Conservation (phyloP, 2,797 vertebrate genomes). For the Podarcis lilfordi region DNA sequence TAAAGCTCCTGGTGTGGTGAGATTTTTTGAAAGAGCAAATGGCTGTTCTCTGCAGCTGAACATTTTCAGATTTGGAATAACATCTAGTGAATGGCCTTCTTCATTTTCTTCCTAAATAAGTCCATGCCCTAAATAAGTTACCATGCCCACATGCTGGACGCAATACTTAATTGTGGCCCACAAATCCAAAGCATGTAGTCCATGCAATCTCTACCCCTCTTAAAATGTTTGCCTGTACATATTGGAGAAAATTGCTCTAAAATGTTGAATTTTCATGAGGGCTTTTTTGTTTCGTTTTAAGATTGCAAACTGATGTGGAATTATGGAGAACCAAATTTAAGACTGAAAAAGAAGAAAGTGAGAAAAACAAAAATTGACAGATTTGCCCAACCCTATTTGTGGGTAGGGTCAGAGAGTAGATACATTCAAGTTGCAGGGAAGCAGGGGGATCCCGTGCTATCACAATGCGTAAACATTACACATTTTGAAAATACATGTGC, state of each 20-base stretch:
- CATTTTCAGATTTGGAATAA: background rate
- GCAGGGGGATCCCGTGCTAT: background rate
- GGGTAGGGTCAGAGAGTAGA: background rate
- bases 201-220: background rate
- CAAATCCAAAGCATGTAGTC: background rate
- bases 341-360: no score
- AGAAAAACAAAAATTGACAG: no score
- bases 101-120: background rate
- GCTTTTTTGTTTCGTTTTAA: background rate
- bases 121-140: background rate
- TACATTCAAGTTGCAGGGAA: background rate
- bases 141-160: background rate
- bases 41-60: background rate
- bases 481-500: background rate
- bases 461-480: background rate
- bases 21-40: background rate
- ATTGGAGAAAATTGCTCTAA: no score
- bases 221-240: background rate
- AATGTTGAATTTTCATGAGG: background rate
- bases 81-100: background rate
- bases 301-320: no score
- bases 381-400: no score
- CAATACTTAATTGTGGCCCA: background rate
- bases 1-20: background rate
- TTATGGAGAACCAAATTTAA: no score